phyloP scores from a whole-genome alignment of 2,113 vertebrate species.

The Siniperca knerii region DNA sequence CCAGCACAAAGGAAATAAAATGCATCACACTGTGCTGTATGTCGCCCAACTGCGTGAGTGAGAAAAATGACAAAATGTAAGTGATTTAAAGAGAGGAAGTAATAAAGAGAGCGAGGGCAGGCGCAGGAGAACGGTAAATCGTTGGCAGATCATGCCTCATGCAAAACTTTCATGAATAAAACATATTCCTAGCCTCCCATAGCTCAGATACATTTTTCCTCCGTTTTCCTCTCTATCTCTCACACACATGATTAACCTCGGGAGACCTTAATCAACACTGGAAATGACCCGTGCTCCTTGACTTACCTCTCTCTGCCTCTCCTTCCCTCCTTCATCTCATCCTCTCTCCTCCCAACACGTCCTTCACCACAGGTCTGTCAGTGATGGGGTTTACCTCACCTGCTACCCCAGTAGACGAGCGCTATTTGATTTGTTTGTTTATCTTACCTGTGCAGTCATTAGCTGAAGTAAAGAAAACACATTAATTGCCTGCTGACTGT shows the following conservation, averaged over 20 bases:
- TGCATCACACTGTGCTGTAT: slow-evolving; percentile 45
- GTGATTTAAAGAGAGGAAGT: slow-evolving; percentile 78
- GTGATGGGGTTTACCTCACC: slow-evolving; percentile 34
- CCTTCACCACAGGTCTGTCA: slow-evolving; percentile 27
- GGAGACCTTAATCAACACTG: slow-evolving; percentile 84
- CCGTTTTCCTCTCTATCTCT: slow-evolving; percentile 77
- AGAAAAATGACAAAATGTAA: slow-evolving; percentile 74
- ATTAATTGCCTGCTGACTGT: not conserved
- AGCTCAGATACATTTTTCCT: slow-evolving; percentile 76
- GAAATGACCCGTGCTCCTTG: slow-evolving; percentile 83
- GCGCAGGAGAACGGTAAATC: slow-evolving; percentile 73
- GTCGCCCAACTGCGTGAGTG: slow-evolving; percentile 44
- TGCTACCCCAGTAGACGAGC: slow-evolving; percentile 22
- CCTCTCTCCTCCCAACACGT: slow-evolving; percentile 34
- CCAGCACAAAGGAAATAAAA: slow-evolving; percentile 62
- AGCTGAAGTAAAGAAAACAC: not conserved
- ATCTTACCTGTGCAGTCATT: slow-evolving; percentile 50
- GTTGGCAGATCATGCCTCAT: slow-evolving; percentile 84
- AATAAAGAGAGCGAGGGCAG: slow-evolving; percentile 70
- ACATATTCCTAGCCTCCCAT: slow-evolving; percentile 78
- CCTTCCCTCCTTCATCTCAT: slow-evolving; percentile 61
- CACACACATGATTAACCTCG: slow-evolving; percentile 82
- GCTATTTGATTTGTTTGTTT: slow-evolving; percentile 43
- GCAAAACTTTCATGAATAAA: slow-evolving; percentile 86
- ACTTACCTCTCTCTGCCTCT: slow-evolving; percentile 58